Evolutionary conservation across 2,113 vertebrate species (phyloP).

Genomic region (Scytalopus superciliaris): DNA sequence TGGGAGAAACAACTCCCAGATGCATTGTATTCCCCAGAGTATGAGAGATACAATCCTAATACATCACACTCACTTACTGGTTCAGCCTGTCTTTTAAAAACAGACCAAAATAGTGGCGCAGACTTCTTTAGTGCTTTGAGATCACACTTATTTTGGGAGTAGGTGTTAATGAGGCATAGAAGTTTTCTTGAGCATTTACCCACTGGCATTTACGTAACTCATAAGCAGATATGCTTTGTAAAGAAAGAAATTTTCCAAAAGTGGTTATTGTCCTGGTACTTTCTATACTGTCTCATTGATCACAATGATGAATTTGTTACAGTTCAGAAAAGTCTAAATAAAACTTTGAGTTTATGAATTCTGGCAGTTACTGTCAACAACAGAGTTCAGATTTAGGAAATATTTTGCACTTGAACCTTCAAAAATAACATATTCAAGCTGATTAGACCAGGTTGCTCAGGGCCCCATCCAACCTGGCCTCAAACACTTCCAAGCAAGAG

Average conservation of each 20-base stretch:
- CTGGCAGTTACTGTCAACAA: background rate
- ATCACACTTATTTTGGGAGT: background rate
- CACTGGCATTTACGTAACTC: background rate
- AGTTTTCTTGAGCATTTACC: background rate
- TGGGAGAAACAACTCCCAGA: background rate
- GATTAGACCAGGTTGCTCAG: background rate
- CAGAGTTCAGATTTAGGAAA: background rate
- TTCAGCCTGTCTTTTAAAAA: background rate
- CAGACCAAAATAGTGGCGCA: background rate
- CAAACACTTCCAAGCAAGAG: background rate
- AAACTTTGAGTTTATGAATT: background rate
- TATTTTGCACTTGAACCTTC: background rate
- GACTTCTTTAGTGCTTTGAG: background rate
- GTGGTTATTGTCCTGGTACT: background rate
- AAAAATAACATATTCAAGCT: background rate
- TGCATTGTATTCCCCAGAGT: background rate
- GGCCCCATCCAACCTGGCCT: too few species aligned
- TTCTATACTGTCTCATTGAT: background rate
- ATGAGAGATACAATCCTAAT: background rate
- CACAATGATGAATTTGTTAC: background rate
- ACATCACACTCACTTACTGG: background rate
- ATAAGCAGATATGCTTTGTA: background rate
- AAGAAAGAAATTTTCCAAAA: background rate
- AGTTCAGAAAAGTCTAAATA: background rate
- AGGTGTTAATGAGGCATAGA: background rate